Evolutionary conservation across 2,113 vertebrate genomes (phyloP), one percentile per base, ranked within the genome.

Genomic region (Rhinoptilus africanus): DNA sequence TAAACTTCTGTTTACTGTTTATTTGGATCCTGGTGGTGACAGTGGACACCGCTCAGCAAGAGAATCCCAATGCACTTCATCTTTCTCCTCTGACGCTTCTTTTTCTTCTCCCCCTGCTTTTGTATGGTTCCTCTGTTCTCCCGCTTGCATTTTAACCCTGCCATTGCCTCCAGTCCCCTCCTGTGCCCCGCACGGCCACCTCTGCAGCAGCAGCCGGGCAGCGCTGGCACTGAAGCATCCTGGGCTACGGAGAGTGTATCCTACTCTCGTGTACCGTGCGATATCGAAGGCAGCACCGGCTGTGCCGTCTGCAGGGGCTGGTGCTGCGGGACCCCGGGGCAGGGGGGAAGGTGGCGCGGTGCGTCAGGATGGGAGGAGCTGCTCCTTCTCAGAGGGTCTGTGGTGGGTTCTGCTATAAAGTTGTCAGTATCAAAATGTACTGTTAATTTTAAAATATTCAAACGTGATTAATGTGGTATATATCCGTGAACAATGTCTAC

Each of bases 181-280:
- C 56, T 8, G 37, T 45, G 43, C 35, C 56, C 35, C 13, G 2
- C 59, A 27, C 0, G 0, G 47, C 39, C 59, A 39, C 37, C 34
- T 24, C 56, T 37, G 41, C 37, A 37, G 56, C 12, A 63, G 41
- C 48, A 68, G 28, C 51, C 12, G 16, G 54, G 54, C 54, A 35
- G 63, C 4, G 41, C 41, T 41, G 79, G 71, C n/a, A 2, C 48
- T 4, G 26, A 32, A 64, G 73, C 27, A 6, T 20, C 22, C 17
- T 4, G 0, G 37, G 57, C 23, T 48, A 1, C 18, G 2, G 5
- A 22, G 45, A 27, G 37, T 1, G 6, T n/a, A 3, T 37, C 4
- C 2, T 43, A 6, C 43, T 19, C 27, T 23, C 6, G 4, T 9
- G 10, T 34, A 5, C 53, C 5, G 1, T 15, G 59, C 37, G 10